Conservation (phyloP, 2,113 vertebrate species). For the Semicossyphus pulcher region DNA sequence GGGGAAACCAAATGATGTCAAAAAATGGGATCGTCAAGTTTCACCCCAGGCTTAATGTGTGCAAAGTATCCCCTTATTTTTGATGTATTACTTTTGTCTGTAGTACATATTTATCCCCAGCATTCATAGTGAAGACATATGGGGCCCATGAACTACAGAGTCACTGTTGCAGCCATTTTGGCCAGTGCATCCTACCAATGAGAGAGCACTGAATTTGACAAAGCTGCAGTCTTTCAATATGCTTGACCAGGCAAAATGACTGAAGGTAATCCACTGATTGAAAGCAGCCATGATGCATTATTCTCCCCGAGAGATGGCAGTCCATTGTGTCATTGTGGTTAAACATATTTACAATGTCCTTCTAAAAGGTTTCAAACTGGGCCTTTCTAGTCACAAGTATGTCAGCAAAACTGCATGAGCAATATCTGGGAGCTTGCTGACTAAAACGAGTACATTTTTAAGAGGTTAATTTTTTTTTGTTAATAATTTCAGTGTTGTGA, state of each 20-base stretch:
- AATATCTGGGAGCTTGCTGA: no score
- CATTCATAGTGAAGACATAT: not conserved
- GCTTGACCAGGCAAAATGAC: not conserved
- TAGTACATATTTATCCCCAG: slow-evolving; percentile 47
- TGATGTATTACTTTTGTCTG: slow-evolving; percentile 17
- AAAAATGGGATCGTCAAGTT: not conserved
- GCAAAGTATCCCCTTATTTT: not conserved
- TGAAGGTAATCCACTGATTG: not conserved
- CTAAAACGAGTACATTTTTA: no score
- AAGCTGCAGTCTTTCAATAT: slow-evolving; percentile 33
- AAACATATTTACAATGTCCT: slow-evolving; percentile 7
- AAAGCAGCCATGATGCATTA: no score
- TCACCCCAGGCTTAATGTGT: not conserved
- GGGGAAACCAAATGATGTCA: not conserved
- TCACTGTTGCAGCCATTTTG: slow-evolving; percentile 60
- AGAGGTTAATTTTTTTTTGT: no score
- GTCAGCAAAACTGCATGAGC: no score
- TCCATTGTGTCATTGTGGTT: not conserved
- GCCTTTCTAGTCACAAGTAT: no score
- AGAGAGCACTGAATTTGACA: slow-evolving; percentile 52
- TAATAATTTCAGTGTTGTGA: no score
- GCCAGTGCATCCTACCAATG: slow-evolving; percentile 45
- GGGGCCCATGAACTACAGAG: slow-evolving; percentile 58
- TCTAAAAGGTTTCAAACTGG: no score
- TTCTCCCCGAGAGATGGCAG: no score